phyloP scores from a whole-genome alignment of 2,888 invertebrate species.

The Drosophila gaucha region DNA sequence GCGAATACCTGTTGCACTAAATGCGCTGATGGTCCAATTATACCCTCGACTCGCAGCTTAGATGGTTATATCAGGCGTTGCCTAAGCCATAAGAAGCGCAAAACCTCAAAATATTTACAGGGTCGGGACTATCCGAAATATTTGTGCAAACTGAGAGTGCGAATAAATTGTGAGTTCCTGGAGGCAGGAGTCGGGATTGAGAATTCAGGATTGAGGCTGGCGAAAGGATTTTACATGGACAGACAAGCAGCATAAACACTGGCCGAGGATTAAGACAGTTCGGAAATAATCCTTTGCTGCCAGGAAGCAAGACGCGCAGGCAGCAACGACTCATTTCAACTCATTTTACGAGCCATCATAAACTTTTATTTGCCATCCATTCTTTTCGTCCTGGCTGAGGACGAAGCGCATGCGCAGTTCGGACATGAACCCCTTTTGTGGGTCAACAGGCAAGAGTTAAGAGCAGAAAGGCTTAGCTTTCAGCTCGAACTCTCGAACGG shows the following conservation, averaged over 20 bases:
- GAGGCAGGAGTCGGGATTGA: constrained; percentile 15
- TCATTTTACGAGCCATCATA: constrained; percentile 61
- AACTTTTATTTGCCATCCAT: constrained; percentile 75
- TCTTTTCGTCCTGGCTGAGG: constrained; percentile 40
- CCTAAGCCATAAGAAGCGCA: constrained; percentile 66
- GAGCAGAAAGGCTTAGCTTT: constrained; percentile 75
- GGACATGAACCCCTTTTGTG: constrained; percentile 69
- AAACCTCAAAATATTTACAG: constrained; percentile 78
- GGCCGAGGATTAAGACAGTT: constrained; percentile 47
- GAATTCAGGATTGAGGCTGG: constrained; percentile 28
- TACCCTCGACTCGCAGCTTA: constrained; percentile 16
- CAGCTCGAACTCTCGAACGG: not conserved
- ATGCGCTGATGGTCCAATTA: constrained; percentile 56
- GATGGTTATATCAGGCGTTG: constrained; percentile 37
- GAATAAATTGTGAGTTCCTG: constrained; percentile 41
- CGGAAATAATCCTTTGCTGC: constrained; percentile 81
- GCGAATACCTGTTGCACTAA: constrained; percentile 53
- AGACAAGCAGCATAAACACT: constrained; percentile 35
- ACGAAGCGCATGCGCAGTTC: constrained; percentile 65
- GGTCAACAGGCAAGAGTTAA: constrained; percentile 65
- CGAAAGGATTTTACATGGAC: constrained; percentile 68
- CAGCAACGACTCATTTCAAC: constrained; percentile 32
- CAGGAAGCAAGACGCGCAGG: constrained; percentile 63
- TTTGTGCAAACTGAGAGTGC: constrained; percentile 31
- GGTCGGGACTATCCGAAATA: constrained; percentile 30